Evolutionary conservation across 2,113 vertebrate species (phyloP).

Genomic region (Peucedramus taeniatus): DNA sequence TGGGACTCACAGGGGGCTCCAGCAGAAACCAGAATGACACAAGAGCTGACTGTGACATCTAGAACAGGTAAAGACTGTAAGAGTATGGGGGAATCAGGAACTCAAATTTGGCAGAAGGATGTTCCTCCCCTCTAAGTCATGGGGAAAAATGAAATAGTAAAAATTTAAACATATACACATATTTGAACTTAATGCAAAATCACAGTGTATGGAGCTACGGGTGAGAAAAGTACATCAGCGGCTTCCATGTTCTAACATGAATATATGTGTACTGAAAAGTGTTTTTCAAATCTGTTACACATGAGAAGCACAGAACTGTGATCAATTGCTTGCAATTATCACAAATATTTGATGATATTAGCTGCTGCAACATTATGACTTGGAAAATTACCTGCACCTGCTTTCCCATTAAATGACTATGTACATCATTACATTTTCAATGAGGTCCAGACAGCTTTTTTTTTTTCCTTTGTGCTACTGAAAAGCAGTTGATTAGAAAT

Average conservation of each 20-base stretch:
- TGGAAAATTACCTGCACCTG: constrained; percentile 53
- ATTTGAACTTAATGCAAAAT: not conserved
- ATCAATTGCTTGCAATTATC: constrained; percentile 45
- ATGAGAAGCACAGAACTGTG: not conserved
- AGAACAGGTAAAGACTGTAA: not conserved
- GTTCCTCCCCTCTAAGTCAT: not conserved
- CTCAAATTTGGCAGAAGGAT: not conserved
- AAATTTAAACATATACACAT: not conserved
- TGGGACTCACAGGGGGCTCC: fast-evolving
- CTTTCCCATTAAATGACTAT: constrained; percentile 31
- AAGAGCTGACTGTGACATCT: not conserved
- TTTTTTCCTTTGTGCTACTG: not conserved
- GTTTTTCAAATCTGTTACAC: not conserved
- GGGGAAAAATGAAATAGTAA: not conserved
- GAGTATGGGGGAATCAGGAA: not conserved
- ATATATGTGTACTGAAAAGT: not conserved
- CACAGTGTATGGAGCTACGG: not conserved
- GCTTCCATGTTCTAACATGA: not conserved
- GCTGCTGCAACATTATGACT: constrained; percentile 45
- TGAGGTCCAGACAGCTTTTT: constrained; percentile 2
- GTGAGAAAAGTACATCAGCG: not conserved
- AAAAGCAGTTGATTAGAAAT: constrained; percentile 38
- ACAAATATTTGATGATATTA: constrained; percentile 56
- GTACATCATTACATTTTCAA: constrained; percentile 31
- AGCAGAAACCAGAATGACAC: not conserved